Evolutionary conservation across 1,140 invertebrate genomes (phyloP), one percentile per base, ranked within the genome.

Genomic region (Drosophila fuyamai): DNA sequence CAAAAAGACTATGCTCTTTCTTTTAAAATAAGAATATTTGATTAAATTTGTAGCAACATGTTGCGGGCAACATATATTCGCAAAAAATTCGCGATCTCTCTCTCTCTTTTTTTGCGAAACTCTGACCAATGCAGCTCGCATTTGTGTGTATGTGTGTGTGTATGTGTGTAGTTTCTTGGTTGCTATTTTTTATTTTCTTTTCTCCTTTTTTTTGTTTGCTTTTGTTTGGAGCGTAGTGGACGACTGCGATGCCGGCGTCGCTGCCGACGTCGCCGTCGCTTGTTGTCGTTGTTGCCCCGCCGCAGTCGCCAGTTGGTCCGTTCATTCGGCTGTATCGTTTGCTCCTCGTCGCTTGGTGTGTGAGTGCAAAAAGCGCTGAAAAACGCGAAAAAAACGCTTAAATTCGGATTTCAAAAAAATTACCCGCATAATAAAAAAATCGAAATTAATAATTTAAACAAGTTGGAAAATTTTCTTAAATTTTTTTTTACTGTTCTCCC

Each of bases 271-370:
- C 35, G 58, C 36, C 12, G 48, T 18, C 9, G 65, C 36, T 67
- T 58, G 73, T 76, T 78, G 75, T 78, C 70, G 76, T 54, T 60
- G 56, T 61, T 74, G 70, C 46, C 51, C 50, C 55, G 14, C 55
- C 72, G 54, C 74, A 70, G 75, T 62, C 63, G 63, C 58, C 74
- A 77, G 75, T 77, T 77, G 74, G 83, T 80, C 79, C 63, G 84
- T 82, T 88, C 83, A 88, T 88, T 88, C 84, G 79, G 83, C 82
- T 88, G 83, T 89, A 76, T 88, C 83, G 83, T 83, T 89, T 89
- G 84, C 83, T 88, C 83, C 83, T 88, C 83, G 83, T 88, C 83
- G 83, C 83, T 83, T 88, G 83, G 68, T 85, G 84, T 86, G 83
- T 88, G 76, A 88, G 81, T 85, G 79, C 59, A 74, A 61, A 72